Evolutionary conservation across 2,888 invertebrate genomes (phyloP), one percentile per base, ranked within the genome.

Genomic region (Yponomeuta plumbellus): DNA sequence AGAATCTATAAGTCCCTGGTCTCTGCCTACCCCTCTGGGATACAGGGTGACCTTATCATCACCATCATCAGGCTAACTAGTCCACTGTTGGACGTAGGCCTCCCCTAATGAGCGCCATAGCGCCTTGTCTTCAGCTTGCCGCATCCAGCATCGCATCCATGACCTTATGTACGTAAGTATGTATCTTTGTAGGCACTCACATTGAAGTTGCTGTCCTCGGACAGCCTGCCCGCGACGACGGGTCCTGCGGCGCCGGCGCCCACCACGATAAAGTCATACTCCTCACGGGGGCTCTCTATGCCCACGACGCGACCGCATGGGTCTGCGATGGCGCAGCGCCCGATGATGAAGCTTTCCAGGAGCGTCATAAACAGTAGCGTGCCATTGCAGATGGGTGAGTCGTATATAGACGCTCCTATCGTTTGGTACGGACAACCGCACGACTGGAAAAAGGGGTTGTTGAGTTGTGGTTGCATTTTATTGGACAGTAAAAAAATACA

Each of bases 241-340:
- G 94, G 88, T 0, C 94, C 94, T 0, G 93, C 93, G 2, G 94
- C 83, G 0, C 94, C 94, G 11, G 91, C 93, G 0, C 94, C 94
- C 17, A 94, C 91, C 8, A 94, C 93, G 13, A 94, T 91, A 73
- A 93, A 94, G 74, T 94, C 94, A 71, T 94, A 94, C 26, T 84
- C 85, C 0, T 77, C 69, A 11, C 88, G 84, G 1, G 81, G 69
- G 0, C 76, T 73, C 0, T 76, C 69, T 57, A 76, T 79, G 0
- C 93, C 91, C 22, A 70, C 74, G 6, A 94, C 83, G 66, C 93
- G 84, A 34, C 88, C 79, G 79, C 94, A 94, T 0, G 93, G 90
- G 22, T 92, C 86, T 3, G 91, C 85, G 66, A 93, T 81, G 1
- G 77, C 73, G 67, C 93, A 93, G 22, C 88, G 78, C 3, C 92